Evolutionary conservation across 2,797 vertebrate species (phyloP), one percentile per base, ranked within the genome.

Genomic region (Sarcophilus harrisii): DNA sequence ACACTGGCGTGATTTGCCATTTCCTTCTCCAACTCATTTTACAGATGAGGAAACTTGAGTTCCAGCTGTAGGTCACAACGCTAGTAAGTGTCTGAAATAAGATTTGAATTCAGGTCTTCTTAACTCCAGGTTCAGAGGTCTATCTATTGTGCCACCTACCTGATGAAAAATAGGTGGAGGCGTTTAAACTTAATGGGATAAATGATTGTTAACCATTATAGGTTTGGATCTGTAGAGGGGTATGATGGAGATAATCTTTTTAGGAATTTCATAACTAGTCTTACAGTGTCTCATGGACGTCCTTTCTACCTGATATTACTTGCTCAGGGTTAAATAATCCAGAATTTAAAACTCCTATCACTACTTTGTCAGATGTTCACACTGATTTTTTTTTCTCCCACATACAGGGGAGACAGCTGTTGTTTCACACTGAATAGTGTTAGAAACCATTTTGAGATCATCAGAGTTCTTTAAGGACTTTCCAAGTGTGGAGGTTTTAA

Each of bases 391-490:
- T 58, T 81, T 90, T 55, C 32, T 13, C 81, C 91, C 58, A 18
- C 13, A n/a, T 81, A 28, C 38, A 24, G 91, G 66, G 94, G 55
- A 59, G 57, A 54, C 96, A 97, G 97, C 96, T 96, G 94, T 87
- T 52, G 21, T 92, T 81, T 54, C 91, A 10, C 0, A 49, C 52
- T 57, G 90, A 87, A 90, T 3, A 91, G 90, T 94, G 54, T 91
- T 93, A 96, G 94, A 94, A 96, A 95, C 24, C 73, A 58, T 94
- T 93, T 57, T 11, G 73, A 81, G 49, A 57, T 18, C 91, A n/a
- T 95, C 58, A 97, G 96, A 97, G 58, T 96, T 94, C 90, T 98
- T 96, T 97, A 29, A 3, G 0, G 93, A 18, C 57, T 45, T 57
- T 58, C 57, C 45, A 90, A 92, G 90, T 91, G 93, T 62, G 60